Evolutionary conservation across 2,797 vertebrate species (phyloP), one percentile per base, ranked within the genome.

Genomic region (Catamblyrhynchus diadema): DNA sequence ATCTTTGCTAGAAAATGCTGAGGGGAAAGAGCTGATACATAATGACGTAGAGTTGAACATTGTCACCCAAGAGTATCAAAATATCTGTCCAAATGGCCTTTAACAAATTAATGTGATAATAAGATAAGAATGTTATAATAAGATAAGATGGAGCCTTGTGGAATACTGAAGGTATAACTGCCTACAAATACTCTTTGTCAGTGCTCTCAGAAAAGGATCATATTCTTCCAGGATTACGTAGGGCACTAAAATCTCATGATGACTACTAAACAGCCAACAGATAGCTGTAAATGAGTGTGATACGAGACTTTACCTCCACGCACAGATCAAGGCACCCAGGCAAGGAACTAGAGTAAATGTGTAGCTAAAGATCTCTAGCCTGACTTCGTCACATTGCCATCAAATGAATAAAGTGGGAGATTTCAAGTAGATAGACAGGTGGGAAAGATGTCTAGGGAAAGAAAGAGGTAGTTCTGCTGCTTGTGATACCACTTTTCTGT

Each of bases 401-500:
- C 15, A 42, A 25, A 18, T 22, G 1, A 83, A 39, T 57, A 18
- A 81, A 83, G 12, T 14, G 10, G 10, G 59, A 95, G 25, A 89
- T 67, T 48, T 71, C 23, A 75, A 84, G 39, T 10, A 60, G 37
- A 18, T 25, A 65, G 30, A 20, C 33, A 50, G 6, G 12, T 56
- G 14, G 17, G 12, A 73, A 83, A 57, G 28, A 10, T n/a, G 7
- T 9, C 14, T 54, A 35, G 37, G 37, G 35, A 35, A 25, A 47
- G 24, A 41, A 84, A 39, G 18, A 41, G 8, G 5, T n/a, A 45
- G 8, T 28, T 74, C 51, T 61, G 82, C 24, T 73, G 32, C 24
- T 57, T 66, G 24, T 74, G 32, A 23, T 70, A 21, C 12, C 10
- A 32, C 13, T 48, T 23, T 56, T 20, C 10, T 0, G 0, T 19